Percentiles rank a stretch among this genome's conserved stretches.
Conservation (phyloP, 2,888 invertebrate genomes). For the Drosophila mulleri region DNA sequence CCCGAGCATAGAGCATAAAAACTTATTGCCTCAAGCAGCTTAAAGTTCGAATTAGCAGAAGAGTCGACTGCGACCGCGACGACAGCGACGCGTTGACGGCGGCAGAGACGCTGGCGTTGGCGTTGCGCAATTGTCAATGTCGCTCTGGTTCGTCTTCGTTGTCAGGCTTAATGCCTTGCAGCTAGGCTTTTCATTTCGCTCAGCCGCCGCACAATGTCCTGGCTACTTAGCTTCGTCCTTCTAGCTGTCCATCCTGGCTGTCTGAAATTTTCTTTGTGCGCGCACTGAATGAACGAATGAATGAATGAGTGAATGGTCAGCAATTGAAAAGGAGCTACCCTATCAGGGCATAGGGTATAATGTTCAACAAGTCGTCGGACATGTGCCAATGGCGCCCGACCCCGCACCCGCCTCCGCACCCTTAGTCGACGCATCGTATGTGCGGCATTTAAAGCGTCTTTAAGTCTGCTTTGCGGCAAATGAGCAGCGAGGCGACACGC, state of each 20-base stretch:
- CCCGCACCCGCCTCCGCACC: background rate
- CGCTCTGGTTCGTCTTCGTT: conserved; percentile 51
- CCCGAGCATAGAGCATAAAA: conserved; percentile 9
- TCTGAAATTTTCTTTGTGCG: conserved; percentile 34
- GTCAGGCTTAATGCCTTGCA: conserved; percentile 67
- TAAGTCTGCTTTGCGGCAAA: conserved; percentile 23
- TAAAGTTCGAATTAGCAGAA: conserved; percentile 58
- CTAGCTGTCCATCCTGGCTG: conserved; percentile 18
- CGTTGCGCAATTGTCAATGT: conserved; percentile 53
- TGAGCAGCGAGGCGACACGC: conserved; percentile 50
- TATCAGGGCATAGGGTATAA: conserved; percentile 35
- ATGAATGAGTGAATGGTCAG: conserved; percentile 61
- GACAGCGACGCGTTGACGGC: conserved; percentile 14
- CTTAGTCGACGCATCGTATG: conserved; percentile 48
- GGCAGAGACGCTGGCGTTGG: conserved; percentile 11
- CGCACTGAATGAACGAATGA: conserved; percentile 45
- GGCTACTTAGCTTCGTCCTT: conserved; percentile 59
- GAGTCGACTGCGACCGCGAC: conserved; percentile 17
- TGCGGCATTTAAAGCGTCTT: conserved; percentile 46
- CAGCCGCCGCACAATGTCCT: conserved; percentile 40
- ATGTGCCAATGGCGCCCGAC: conserved; percentile 1
- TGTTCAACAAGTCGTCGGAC: conserved; percentile 66
- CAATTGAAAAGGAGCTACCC: conserved; percentile 38
- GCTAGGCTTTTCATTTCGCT: conserved; percentile 64
- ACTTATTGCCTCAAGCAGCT: conserved; percentile 56